Evolutionary conservation across 2,888 invertebrate genomes (phyloP).

Genomic region (Acleris laterana): DNA sequence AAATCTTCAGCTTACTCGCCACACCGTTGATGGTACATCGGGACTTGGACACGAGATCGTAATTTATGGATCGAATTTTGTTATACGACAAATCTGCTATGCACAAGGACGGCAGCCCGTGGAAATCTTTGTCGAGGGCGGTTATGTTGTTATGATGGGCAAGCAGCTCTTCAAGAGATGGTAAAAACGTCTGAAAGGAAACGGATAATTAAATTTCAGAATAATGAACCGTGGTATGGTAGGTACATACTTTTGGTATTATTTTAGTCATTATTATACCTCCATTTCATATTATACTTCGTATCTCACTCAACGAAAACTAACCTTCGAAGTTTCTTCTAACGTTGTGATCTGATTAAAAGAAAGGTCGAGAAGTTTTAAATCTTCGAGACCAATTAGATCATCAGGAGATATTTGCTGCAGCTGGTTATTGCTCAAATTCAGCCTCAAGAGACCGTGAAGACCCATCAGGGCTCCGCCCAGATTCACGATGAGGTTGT

Average conservation of each 20-base stretch:
- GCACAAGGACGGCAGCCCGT: slow-evolving; percentile 92
- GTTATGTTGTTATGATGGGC: slow-evolving; percentile 91
- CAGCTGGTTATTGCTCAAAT: slow-evolving; percentile 90
- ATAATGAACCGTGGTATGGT: neutral
- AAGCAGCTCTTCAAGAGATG: slow-evolving; percentile 89
- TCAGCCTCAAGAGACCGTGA: slow-evolving; percentile 88
- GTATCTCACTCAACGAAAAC: slow-evolving; percentile 29
- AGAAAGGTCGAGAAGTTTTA: slow-evolving; percentile 90
- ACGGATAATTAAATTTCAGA: slow-evolving; percentile 25
- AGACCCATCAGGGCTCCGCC: slow-evolving; percentile 91
- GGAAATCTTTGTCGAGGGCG: slow-evolving; percentile 90
- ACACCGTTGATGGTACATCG: slow-evolving; percentile 92
- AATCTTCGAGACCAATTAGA: slow-evolving; percentile 89
- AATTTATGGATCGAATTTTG: slow-evolving; percentile 88
- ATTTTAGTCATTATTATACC: neutral
- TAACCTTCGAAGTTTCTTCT: slow-evolving; percentile 93
- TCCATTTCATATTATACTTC: neutral
- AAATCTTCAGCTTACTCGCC: slow-evolving; percentile 90
- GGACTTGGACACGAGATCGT: slow-evolving; percentile 91
- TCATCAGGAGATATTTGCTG: slow-evolving; percentile 90
- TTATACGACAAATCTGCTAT: slow-evolving; percentile 92
- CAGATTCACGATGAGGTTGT: slow-evolving; percentile 88
- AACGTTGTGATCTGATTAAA: slow-evolving; percentile 90
- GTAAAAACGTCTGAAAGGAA: slow-evolving; percentile 89
- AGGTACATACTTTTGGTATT: neutral